phyloP scores from a whole-genome alignment of 1,140 invertebrate species.

The Frieseomelitta varia region DNA sequence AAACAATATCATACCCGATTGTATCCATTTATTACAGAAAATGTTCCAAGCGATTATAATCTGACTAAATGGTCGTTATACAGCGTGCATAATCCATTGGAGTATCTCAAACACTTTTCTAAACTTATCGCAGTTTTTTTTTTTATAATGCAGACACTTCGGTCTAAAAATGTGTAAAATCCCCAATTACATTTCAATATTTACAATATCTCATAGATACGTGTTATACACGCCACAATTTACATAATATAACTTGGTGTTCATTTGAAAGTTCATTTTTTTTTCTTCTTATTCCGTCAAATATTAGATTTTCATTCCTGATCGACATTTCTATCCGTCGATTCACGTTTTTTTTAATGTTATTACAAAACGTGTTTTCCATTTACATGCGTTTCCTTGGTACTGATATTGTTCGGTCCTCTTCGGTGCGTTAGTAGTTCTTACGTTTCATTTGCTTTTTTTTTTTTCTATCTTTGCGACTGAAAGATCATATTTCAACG shows the following conservation, averaged over 20 bases:
- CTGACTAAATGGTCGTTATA: slow-evolving; percentile 15
- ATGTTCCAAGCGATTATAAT: slow-evolving; percentile 28
- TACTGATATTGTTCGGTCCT: not conserved
- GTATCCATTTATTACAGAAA: slow-evolving; percentile 51
- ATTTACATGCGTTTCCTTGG: slow-evolving; percentile 11
- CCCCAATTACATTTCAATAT: slow-evolving; percentile 54
- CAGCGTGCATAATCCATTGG: slow-evolving; percentile 29
- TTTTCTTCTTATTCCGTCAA: not conserved
- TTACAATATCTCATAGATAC: slow-evolving; percentile 54
- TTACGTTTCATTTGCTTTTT: not conserved
- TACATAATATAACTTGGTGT: slow-evolving; percentile 63
- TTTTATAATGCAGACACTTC: slow-evolving; percentile 43
- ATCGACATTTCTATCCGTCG: not conserved
- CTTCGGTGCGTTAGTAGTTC: not conserved
- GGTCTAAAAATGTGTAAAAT: slow-evolving; percentile 64
- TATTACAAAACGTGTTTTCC: slow-evolving; percentile 21
- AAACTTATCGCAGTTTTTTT: not conserved
- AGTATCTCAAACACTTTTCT: slow-evolving; percentile 5
- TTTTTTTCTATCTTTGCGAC: not conserved
- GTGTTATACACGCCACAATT: slow-evolving; percentile 40
- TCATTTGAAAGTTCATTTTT: slow-evolving; percentile 15
- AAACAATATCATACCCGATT: slow-evolving; percentile 57
- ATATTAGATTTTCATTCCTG: not conserved
- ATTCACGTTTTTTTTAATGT: not conserved
- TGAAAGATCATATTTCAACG: not conserved